Percentiles rank a stretch among this genome's conserved stretches.
These are phyloP conservation scores for Caerostris extrusa DNA, from an alignment of 1,140 invertebrate genomes.

Conservation along the genomic window DNA sequence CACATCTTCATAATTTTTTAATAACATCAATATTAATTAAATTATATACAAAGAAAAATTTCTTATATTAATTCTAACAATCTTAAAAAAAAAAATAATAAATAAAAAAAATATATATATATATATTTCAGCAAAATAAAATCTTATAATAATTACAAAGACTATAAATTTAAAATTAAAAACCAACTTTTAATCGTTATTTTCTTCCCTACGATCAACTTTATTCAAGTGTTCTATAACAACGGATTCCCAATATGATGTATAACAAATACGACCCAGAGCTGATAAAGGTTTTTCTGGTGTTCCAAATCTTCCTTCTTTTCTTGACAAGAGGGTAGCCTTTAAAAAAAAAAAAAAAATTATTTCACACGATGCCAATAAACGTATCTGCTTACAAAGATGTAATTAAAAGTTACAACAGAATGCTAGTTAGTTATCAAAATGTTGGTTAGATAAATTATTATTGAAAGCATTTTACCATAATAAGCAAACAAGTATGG, in stretches of 20 bases:
- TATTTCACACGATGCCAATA: neutral
- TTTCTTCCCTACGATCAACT: constrained; percentile 63
- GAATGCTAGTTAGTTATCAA: too few relatives aligned
- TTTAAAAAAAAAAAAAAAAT: constrained; percentile 37
- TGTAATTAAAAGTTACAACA: too few relatives aligned
- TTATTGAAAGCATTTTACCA: too few relatives aligned
- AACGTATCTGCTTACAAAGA: too few relatives aligned
- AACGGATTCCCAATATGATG: constrained; percentile 97
- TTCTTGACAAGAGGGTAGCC: constrained; percentile 78
- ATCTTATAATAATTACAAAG: neutral
- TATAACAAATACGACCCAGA: constrained; percentile 95
- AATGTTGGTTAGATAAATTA: too few relatives aligned
- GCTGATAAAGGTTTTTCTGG: constrained; percentile 99
- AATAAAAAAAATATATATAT: neutral
- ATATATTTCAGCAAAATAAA: neutral
- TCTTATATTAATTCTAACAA: too few relatives aligned
- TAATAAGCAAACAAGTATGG: too few relatives aligned
- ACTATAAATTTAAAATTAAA: neutral
- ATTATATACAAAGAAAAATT: too few relatives aligned
- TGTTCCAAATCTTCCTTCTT: constrained; percentile 90
- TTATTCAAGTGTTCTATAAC: constrained; percentile 84
- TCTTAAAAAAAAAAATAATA: too few relatives aligned
- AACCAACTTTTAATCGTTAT: constrained; percentile 72
- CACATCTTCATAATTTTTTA: too few relatives aligned
- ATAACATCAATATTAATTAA: too few relatives aligned